Conservation (phyloP, 2,888 invertebrate genomes). For the Pherbina coryleti region DNA sequence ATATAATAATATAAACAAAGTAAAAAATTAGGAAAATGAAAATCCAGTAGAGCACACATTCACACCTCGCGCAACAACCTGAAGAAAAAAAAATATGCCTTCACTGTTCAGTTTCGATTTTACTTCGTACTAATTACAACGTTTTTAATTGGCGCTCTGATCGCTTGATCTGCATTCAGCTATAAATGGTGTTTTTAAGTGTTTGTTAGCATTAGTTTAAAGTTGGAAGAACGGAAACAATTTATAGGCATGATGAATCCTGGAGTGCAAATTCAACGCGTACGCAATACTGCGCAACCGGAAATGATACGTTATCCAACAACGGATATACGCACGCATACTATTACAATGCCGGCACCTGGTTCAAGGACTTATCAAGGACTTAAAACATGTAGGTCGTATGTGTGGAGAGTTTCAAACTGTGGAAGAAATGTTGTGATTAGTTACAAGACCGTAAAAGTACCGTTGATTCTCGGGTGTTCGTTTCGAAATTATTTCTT, state of each 20-base stretch:
- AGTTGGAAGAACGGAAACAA: not conserved
- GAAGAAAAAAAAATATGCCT: not conserved
- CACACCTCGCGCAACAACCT: constrained; percentile 20
- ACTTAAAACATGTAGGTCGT: constrained; percentile 58
- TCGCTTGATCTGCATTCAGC: constrained; percentile 2
- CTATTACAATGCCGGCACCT: constrained; percentile 46
- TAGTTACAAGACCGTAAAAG: too few species aligned
- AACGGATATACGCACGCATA: constrained; percentile 54
- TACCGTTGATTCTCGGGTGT: too few species aligned
- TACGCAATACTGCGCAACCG: constrained; percentile 49
- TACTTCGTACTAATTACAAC: constrained; percentile 38
- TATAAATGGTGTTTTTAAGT: not conserved
- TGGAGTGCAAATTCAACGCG: constrained; percentile 57
- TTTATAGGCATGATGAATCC: constrained; percentile 55
- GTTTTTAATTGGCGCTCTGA: constrained; percentile 17
- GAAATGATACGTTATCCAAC: constrained; percentile 47
- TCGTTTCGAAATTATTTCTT: too few species aligned
- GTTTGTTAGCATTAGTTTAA: not conserved
- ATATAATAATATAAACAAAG: constrained; percentile 20
- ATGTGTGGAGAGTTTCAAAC: not conserved
- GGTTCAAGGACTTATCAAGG: constrained; percentile 57
- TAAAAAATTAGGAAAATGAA: constrained; percentile 4
- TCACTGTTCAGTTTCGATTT: constrained; percentile 43
- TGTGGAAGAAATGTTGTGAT: too few species aligned
- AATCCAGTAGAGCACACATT: constrained; percentile 29